A percentile compares a stretch with the other conserved stretches of the same genome.
phyloP scores from a whole-genome alignment of 2,113 vertebrate genomes.

The Siniperca chuatsi region DNA sequence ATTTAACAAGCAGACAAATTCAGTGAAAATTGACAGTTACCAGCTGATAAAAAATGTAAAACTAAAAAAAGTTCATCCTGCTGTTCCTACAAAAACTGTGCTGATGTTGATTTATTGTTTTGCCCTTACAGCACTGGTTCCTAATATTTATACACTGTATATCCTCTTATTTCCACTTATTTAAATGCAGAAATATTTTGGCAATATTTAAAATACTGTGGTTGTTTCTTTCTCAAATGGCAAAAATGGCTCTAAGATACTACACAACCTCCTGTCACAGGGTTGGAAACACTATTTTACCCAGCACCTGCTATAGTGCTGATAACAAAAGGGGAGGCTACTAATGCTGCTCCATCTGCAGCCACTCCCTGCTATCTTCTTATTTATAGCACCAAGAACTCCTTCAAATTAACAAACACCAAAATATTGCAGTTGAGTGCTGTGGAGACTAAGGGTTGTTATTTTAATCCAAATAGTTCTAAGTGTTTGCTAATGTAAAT shows the following conservation, averaged over 20 bases:
- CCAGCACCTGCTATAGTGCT: slow-evolving; percentile 74
- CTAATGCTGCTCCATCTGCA: slow-evolving; percentile 15
- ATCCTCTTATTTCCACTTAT: slow-evolving; percentile 44
- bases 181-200: slow-evolving; percentile 71
- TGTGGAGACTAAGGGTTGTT: slow-evolving; percentile 18
- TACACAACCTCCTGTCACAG: slow-evolving; percentile 25
- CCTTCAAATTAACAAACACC: slow-evolving; percentile 50
- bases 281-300: slow-evolving; percentile 45
- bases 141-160: slow-evolving; percentile 54
- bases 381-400: slow-evolving; percentile 76
- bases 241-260: slow-evolving; percentile 52
- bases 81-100: slow-evolving; percentile 68
- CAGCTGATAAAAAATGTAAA: slow-evolving; percentile 29
- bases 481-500: slow-evolving; percentile 37
- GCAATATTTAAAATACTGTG: slow-evolving; percentile 77
- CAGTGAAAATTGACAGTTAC: slow-evolving; percentile 8
- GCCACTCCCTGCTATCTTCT: slow-evolving; percentile 61
- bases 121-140: slow-evolving; percentile 48
- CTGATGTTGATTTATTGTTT: slow-evolving; percentile 41
- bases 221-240: slow-evolving; percentile 50
- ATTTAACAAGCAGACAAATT: slow-evolving; percentile 16
- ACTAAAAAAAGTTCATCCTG: slow-evolving; percentile 38
- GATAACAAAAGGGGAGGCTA: slow-evolving; percentile 63
- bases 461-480: slow-evolving; percentile 31
- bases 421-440: slow-evolving; percentile 16